These are phyloP conservation scores for Vesta saturnalis DNA, from an alignment of 2,888 invertebrate genomes.

Conservation along the genomic window DNA sequence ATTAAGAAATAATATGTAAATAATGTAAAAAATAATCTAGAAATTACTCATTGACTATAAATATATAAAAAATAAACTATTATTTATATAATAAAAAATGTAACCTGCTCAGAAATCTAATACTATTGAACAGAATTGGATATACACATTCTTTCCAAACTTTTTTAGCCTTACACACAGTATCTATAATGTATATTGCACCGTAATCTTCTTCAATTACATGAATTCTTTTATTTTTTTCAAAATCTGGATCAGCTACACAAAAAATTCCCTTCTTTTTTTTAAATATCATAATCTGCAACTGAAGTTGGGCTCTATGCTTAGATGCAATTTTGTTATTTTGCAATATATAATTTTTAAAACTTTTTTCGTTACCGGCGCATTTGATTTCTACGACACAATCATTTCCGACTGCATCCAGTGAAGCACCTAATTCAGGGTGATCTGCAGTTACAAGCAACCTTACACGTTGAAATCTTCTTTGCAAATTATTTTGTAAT, in stretches of 20 bases:
- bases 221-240: no score
- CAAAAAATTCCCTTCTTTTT: background rate
- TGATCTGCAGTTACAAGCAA: background rate
- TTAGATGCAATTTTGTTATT: slow-evolving; percentile 9
- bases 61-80: no score
- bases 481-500: background rate
- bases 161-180: no score
- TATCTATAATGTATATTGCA: no score
- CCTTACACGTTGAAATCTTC: background rate
- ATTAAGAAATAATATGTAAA: slow-evolving; percentile 3
- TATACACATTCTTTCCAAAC: no score
- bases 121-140: no score
- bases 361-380: slow-evolving; percentile 34
- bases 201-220: no score
- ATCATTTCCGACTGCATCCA: slow-evolving; percentile 44
- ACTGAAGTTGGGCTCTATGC: slow-evolving; percentile 2
- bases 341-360: slow-evolving; percentile 36
- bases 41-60: no score
- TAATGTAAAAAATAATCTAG: no score
- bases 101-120: no score
- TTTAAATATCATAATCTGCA: background rate
- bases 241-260: slow-evolving; percentile 2
- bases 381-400: slow-evolving; percentile 49
- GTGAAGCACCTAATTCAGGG: slow-evolving; percentile 39
- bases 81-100: no score